phyloP scores from a whole-genome alignment of 2,888 invertebrate species.

The Rambutsinella grinnellia region DNA sequence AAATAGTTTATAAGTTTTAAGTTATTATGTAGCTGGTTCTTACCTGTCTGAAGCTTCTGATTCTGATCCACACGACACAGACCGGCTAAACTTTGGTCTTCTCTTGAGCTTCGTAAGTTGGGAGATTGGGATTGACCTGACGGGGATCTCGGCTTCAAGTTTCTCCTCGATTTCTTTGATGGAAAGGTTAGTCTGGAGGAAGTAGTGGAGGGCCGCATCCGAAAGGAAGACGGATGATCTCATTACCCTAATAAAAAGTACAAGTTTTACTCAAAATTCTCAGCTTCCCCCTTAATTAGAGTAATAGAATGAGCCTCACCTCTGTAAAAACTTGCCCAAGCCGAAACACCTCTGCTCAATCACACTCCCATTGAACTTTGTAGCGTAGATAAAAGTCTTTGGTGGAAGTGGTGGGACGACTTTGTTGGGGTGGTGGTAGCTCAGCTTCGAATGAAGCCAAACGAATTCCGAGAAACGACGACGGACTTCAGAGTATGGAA shows the following conservation, averaged over 20 bases:
- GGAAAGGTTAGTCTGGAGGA: conserved; percentile 61
- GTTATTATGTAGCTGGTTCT: neutral
- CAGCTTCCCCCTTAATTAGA: conserved; percentile 8
- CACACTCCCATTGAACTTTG: conserved; percentile 61
- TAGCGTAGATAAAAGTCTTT: conserved; percentile 58
- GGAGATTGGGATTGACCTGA: conserved; percentile 42
- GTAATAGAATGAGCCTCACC: conserved; percentile 33
- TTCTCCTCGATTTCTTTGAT: conserved; percentile 61
- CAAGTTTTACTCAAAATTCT: conserved; percentile 10
- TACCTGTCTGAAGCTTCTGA: conserved; percentile 37
- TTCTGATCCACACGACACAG: conserved; percentile 39
- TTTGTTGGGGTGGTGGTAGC: conserved; percentile 64
- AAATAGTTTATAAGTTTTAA: neutral
- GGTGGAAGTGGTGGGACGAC: conserved; percentile 62
- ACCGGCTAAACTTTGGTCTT: conserved; percentile 34
- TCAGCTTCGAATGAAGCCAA: conserved; percentile 60
- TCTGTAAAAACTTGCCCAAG: conserved; percentile 63
- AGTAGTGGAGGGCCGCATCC: conserved; percentile 63
- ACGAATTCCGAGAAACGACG: conserved; percentile 64
- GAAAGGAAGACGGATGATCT: conserved; percentile 62
- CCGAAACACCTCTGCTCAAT: conserved; percentile 61
- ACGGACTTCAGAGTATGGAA: conserved; percentile 61
- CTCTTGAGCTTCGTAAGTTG: conserved; percentile 43
- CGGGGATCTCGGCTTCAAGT: conserved; percentile 56
- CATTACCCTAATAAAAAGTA: conserved; percentile 59